Evolutionary conservation across 2,888 invertebrate species (phyloP).

Genomic region (Gymnosoma rotundatum): DNA sequence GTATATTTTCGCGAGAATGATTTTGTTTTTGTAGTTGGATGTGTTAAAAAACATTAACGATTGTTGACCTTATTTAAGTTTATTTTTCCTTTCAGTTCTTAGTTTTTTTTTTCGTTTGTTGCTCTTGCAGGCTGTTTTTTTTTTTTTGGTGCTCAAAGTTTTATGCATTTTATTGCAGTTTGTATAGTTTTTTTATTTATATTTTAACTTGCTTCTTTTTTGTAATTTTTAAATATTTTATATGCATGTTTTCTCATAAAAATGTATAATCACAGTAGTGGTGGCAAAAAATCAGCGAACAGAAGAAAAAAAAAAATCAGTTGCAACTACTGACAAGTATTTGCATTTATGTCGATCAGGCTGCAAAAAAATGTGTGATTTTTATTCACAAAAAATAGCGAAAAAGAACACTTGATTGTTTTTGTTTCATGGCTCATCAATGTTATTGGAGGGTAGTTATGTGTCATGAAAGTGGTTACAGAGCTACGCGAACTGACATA

Average conservation of each 20-base stretch:
- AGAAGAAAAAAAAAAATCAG: conserved; percentile 9
- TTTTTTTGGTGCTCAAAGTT: conserved; percentile 55
- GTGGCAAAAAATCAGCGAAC: conserved; percentile 19
- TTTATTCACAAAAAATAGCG: not conserved
- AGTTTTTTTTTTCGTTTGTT: conserved; percentile 27
- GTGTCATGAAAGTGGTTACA: not conserved
- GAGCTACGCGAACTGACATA: too few relatives aligned
- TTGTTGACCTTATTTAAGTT: conserved; percentile 68
- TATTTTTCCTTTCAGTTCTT: conserved; percentile 43
- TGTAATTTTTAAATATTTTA: conserved; percentile 18
- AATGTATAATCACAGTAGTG: conserved; percentile 34
- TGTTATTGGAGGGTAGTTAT: not conserved
- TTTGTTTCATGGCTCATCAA: conserved; percentile 42
- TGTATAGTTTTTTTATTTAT: conserved; percentile 46
- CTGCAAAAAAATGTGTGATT: conserved; percentile 16
- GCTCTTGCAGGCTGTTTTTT: conserved; percentile 25
- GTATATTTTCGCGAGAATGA: conserved; percentile 3
- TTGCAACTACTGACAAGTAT: conserved; percentile 44
- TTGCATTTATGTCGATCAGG: conserved; percentile 59
- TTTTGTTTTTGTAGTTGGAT: conserved; percentile 8
- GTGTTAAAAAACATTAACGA: conserved; percentile 65
- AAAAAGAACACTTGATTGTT: not conserved
- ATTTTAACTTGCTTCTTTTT: conserved; percentile 17
- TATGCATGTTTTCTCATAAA: conserved; percentile 44
- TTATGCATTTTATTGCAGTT: conserved; percentile 70